These are phyloP conservation scores for Euplexia lucipara DNA, from an alignment of 2,888 invertebrate species.

Conservation along the genomic window DNA sequence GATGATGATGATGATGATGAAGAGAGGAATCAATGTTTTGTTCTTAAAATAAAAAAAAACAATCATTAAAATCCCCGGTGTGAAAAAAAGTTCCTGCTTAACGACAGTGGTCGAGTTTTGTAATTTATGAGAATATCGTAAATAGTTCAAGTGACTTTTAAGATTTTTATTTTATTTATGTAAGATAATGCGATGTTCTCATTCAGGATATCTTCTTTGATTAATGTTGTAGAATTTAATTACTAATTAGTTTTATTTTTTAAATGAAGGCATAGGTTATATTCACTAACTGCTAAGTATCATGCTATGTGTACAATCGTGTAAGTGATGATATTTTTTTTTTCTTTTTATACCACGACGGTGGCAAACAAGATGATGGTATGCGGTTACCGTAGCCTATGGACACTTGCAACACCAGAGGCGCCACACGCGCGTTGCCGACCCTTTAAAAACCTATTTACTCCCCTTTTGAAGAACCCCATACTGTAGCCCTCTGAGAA, in stretches of 20 bases:
- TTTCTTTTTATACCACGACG: too few species aligned
- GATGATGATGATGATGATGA: too few species aligned
- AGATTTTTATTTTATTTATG: slow-evolving; percentile 12
- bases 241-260: not conserved
- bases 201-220: slow-evolving; percentile 1
- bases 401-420: too few species aligned
- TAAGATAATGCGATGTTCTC: slow-evolving; percentile 5
- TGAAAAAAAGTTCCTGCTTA: slow-evolving; percentile 8
- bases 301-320: not conserved
- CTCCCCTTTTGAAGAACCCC: too few species aligned
- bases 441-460: too few species aligned
- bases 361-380: too few species aligned
- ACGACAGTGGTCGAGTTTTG: slow-evolving; percentile 7
- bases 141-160: slow-evolving; percentile 52
- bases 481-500: too few species aligned
- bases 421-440: too few species aligned
- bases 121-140: slow-evolving; percentile 16
- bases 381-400: too few species aligned
- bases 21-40: not conserved
- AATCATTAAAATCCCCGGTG: too few species aligned
- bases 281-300: not conserved
- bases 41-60: not conserved
- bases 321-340: too few species aligned
- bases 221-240: slow-evolving; percentile 16
- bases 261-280: slow-evolving; percentile 8